Base-by-base conservation (phyloP, 2,888 invertebrate species). In the Leptogaster cylindrica region DNA sequence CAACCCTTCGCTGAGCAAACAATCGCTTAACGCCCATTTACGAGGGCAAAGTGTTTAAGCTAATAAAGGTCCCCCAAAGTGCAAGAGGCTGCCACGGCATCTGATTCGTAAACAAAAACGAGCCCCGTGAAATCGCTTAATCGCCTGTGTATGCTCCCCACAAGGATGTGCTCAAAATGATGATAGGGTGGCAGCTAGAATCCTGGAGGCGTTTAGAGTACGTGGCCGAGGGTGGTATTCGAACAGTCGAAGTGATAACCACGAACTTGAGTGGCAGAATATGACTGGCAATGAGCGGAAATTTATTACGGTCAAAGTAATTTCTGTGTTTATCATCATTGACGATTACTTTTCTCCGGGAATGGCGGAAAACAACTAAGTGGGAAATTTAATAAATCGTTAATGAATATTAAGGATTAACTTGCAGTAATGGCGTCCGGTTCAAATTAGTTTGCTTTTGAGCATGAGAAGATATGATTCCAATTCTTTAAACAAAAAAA, bases 141-240 rank as follows among this genome's bases (percentile, higher is more conserved):
- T 68, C 68, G 66, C 25, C 61, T 58, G 68, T 68, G 48, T 66
- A 58, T 68, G 68, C 65, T 68, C 61, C 65, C 63, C 63, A 63
- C 31, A 46, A 63, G 44, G 31, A 63, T 44, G 41, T 27, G 58
- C 58, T 12, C 18, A 58, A 52, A 18, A 16, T 12, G 39, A 18
- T 39, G 58, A 28, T 14, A 16, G 8, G 23, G n/a, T 27, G 4
- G 41, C 14, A 16, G 12, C n/a, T 44, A 31, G 27, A 39, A 2
- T 7, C 28, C 18, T 27, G 28, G 33, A 44, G 44, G 12, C 39
- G 55, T 4, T 16, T 36, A 14, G 33, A 18, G 12, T 23, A n/a
- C 27, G 12, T 14, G 25, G 8, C 14, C n/a, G 41, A 41, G 58
- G 58, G 39, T 41, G 14, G 39, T 20, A 18, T 12, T 41, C 1